phyloP scores from a whole-genome alignment of 2,113 vertebrate genomes.

The Rhinopomastus cyanomelas region DNA sequence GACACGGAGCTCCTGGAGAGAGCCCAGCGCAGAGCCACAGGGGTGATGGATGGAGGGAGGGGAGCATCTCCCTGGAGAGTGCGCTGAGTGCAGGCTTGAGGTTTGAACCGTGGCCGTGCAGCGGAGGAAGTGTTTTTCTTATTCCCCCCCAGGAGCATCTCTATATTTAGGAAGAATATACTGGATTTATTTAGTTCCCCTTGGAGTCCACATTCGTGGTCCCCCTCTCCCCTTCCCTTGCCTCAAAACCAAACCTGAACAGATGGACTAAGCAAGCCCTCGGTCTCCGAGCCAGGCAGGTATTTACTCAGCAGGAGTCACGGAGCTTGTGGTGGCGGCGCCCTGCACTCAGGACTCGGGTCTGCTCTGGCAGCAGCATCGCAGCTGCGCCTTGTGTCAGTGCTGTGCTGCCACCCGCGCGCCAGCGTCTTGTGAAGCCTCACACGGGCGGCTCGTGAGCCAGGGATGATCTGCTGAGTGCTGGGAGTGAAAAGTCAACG shows the following conservation, averaged over 20 bases:
- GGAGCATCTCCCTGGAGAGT: not conserved
- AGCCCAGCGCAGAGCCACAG: no score
- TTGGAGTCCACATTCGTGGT: not conserved
- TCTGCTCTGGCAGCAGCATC: not conserved
- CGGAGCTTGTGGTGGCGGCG: not conserved
- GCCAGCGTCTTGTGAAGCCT: not conserved
- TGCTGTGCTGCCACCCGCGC: not conserved
- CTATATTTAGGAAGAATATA: constrained; percentile 24
- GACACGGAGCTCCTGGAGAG: no score
- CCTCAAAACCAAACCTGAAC: not conserved
- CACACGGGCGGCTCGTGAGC: not conserved
- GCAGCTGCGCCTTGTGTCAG: not conserved
- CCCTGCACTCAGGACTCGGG: not conserved
- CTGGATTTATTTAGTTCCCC: constrained; percentile 7
- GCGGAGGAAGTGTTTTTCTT: not conserved
- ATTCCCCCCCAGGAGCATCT: not conserved
- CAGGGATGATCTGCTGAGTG: accelerated
- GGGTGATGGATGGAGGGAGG: no score
- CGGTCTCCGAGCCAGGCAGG: not conserved
- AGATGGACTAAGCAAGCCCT: constrained; percentile 16
- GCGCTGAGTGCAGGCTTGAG: not conserved
- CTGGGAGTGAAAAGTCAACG: not conserved
- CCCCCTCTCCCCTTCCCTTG: not conserved
- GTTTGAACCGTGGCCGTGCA: not conserved
- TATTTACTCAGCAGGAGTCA: constrained; percentile 30